Base-by-base conservation (phyloP, 2,113 vertebrate species). In the Chaetops frenatus region DNA sequence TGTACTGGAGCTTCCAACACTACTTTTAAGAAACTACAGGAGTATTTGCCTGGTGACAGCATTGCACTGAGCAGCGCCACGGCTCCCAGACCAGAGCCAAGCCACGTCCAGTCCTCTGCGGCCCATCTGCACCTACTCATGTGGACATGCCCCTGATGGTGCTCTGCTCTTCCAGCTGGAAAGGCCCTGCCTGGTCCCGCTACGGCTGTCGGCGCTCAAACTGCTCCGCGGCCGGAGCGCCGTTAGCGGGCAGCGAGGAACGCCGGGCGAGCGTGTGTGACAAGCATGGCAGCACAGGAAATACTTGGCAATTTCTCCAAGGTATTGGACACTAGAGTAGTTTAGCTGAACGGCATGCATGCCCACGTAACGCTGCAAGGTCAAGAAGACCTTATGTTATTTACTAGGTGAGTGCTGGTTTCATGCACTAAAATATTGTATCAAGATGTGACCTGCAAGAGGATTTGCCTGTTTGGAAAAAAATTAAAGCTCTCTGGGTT, bases 241-340 rank as follows among this genome's bases (percentile, higher is more conserved):
- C 1, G 0, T 18, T 4, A 87, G 77, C 45, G 6, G 50, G 81
- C 91, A 82, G 74, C 2, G 4, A 72, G 76, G 28, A 84, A 44
- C 23, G 17, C 47, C 0, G 3, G 67, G 40, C 2, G 0, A 81
- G 91, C 9, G 45, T 96, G 96, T 94, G 95, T 79, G 87, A 92
- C 69, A 81, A 71, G 84, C 86, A 9, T 6, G 70, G 81, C 86
- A 89, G 35, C 74, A 94, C 83, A 95, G 92, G 92, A 95, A 96
- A 95, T 91, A 87, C 77, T 76, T 94, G 91, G 86, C 89, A 95
- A 84, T 94, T 95, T 92, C 94, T 95, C 86, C 86, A 95, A 89
- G 74, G 94, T 61, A 94, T 9, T 78, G 88, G 86, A 92, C 81
- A 81, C 61, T 70, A 74, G 84, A 58, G 60, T 35, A 73, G 81